Conservation (phyloP, 2,113 vertebrate genomes). For the Pteruthius melanotis region DNA sequence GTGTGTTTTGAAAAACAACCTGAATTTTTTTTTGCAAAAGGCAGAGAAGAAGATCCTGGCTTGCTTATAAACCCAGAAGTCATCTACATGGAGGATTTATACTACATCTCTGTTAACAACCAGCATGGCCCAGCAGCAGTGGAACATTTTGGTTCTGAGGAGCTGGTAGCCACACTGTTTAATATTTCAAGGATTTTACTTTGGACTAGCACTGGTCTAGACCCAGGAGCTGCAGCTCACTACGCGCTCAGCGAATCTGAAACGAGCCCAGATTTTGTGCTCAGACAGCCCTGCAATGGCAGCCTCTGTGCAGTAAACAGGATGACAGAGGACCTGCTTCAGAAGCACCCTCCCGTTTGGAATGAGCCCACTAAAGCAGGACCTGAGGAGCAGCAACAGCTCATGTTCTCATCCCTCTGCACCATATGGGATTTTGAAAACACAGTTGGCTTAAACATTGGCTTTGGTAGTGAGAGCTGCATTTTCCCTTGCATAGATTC, state of each 20-base stretch:
- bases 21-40: background rate
- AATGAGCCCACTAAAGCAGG: background rate
- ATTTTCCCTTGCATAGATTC: background rate
- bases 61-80: background rate
- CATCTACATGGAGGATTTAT: background rate
- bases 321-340: background rate
- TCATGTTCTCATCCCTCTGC: slow-evolving; percentile 23
- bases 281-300: background rate
- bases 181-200: background rate
- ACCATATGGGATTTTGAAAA: slow-evolving; percentile 52
- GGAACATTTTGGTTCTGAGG: background rate
- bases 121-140: background rate
- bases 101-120: background rate
- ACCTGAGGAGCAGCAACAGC: slow-evolving; percentile 29
- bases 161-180: background rate
- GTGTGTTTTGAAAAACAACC: background rate
- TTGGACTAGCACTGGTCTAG: background rate
- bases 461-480: background rate
- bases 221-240: background rate
- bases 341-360: background rate
- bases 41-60: background rate
- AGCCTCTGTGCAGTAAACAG: background rate
- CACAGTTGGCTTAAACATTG: slow-evolving; percentile 38
- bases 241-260: background rate
- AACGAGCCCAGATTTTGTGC: background rate